Evolutionary conservation across 2,888 invertebrate genomes (phyloP).

Genomic region (Papilio demoleus): DNA sequence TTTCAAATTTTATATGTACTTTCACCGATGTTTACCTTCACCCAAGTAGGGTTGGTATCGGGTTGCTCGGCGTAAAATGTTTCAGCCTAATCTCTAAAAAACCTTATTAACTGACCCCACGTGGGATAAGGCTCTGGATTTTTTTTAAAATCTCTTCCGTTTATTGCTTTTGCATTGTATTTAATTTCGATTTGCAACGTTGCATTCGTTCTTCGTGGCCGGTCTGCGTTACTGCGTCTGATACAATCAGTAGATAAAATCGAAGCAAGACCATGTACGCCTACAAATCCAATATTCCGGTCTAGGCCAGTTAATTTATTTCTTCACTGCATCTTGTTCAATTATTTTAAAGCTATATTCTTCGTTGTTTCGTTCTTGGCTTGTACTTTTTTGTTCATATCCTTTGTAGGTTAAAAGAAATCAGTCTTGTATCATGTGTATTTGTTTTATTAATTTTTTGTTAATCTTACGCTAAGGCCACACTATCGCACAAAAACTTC

Average conservation of each 20-base stretch:
- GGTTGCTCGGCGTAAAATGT: too few relatives aligned
- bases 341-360: slow-evolving; percentile 26
- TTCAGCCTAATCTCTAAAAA: too few relatives aligned
- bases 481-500: too few relatives aligned
- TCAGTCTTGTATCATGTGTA: neutral
- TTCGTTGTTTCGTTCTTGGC: slow-evolving; percentile 37
- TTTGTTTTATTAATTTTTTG: neutral
- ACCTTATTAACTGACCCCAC: too few relatives aligned
- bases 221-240: slow-evolving; percentile 24
- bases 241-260: slow-evolving; percentile 38
- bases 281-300: slow-evolving; percentile 28
- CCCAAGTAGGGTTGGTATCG: too few relatives aligned
- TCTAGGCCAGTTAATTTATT: slow-evolving; percentile 31
- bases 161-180: slow-evolving; percentile 37
- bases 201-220: slow-evolving; percentile 37
- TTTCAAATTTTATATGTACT: too few relatives aligned
- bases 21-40: too few relatives aligned
- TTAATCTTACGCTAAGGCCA: too few relatives aligned
- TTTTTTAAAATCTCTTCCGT: slow-evolving; percentile 22
- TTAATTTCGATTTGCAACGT: slow-evolving; percentile 33
- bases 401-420: neutral
- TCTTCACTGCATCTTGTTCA: slow-evolving; percentile 19
- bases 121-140: too few relatives aligned
- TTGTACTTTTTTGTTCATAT: neutral
- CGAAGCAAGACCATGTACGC: slow-evolving; percentile 30